Conservation (phyloP, 1,140 invertebrate species). For the Mylabris phalerata region DNA sequence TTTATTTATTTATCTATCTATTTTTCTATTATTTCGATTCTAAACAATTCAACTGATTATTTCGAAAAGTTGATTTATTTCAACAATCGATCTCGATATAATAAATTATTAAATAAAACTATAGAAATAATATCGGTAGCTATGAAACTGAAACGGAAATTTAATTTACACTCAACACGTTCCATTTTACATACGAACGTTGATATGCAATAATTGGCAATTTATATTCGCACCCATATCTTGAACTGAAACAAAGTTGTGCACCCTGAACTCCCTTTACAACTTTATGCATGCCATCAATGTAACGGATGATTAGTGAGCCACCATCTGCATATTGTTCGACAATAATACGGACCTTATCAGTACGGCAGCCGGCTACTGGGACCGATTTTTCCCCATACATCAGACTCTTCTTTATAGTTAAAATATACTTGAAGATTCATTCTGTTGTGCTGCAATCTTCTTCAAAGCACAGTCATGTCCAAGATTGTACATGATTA, state of each 20-base stretch:
- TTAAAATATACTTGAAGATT: too few relatives aligned
- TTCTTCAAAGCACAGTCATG: too few relatives aligned
- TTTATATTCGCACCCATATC: constrained; percentile 29
- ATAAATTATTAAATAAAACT: too few relatives aligned
- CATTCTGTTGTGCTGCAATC: too few relatives aligned
- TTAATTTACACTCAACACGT: constrained; percentile 36
- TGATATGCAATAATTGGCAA: constrained; percentile 34
- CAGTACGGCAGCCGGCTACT: not conserved
- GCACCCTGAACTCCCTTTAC: constrained; percentile 1
- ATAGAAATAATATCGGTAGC: constrained; percentile 13
- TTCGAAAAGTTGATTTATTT: too few relatives aligned
- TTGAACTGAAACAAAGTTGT: constrained; percentile 5
- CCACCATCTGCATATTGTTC: not conserved
- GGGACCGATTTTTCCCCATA: too few relatives aligned
- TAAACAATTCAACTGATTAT: too few relatives aligned
- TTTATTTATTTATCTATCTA: too few relatives aligned
- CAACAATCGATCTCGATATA: too few relatives aligned
- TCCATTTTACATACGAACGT: constrained; percentile 29
- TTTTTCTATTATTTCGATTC: too few relatives aligned
- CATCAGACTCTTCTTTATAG: too few relatives aligned
- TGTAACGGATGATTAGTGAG: constrained; percentile 9
- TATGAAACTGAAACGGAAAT: constrained; percentile 32
- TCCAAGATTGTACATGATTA: too few relatives aligned
- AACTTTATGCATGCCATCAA: constrained; percentile 12
- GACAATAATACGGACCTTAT: not conserved